Conservation (phyloP, 2,888 invertebrate species). For the Zootermopsis nevadensis region DNA sequence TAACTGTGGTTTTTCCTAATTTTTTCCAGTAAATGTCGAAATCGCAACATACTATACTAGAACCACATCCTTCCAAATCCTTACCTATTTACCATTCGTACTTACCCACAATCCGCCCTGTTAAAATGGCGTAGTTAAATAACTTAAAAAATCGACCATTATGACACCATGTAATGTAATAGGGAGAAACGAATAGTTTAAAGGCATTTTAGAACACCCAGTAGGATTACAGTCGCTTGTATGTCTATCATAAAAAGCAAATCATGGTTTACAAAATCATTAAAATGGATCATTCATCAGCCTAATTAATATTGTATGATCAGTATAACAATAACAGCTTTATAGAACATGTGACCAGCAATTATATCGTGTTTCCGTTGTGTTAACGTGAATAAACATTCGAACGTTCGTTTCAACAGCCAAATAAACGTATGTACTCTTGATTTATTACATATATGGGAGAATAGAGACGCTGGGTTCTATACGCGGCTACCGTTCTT, state of each 20-base stretch:
- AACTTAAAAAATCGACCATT: too few species aligned
- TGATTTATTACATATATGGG: background rate
- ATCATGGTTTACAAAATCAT: slow-evolving; percentile 3
- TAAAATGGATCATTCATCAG: slow-evolving; percentile 1
- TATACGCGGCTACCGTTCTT: background rate
- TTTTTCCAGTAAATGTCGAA: too few species aligned
- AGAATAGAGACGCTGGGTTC: background rate
- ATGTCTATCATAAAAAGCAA: background rate
- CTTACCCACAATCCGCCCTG: too few species aligned
- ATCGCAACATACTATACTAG: too few species aligned
- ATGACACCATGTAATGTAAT: too few species aligned
- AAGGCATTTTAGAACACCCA: too few species aligned
- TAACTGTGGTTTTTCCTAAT: too few species aligned
- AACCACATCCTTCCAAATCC: too few species aligned
- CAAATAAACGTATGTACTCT: background rate
- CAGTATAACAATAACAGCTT: slow-evolving; percentile 14
- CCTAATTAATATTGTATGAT: slow-evolving; percentile 24
- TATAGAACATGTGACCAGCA: slow-evolving; percentile 20
- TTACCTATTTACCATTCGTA: too few species aligned
- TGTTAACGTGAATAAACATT: background rate
- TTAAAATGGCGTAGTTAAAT: too few species aligned
- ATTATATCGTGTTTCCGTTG: background rate
- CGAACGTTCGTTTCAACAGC: background rate
- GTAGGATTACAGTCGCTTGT: too few species aligned
- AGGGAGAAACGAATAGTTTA: too few species aligned